A percentile compares a stretch with the other conserved stretches of the same genome.
These are phyloP conservation scores for Andinoacara biseriatus DNA, from an alignment of 2,113 vertebrate species.

Conservation along the genomic window DNA sequence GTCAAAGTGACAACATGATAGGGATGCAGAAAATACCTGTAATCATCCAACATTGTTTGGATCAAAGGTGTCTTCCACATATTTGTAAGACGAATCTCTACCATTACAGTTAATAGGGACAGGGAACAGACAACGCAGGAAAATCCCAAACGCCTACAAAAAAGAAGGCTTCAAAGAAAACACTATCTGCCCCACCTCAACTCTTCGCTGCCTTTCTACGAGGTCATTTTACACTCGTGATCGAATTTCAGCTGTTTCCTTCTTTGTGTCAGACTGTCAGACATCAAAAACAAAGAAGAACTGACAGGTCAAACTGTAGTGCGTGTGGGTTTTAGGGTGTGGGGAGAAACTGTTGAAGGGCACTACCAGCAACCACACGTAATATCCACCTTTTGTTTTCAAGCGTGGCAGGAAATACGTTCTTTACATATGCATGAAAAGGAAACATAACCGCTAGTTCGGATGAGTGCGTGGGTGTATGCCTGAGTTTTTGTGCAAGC, in stretches of 20 bases:
- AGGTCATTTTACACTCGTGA: constrained; percentile 22
- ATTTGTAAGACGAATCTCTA: constrained; percentile 47
- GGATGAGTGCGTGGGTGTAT: constrained; percentile 2
- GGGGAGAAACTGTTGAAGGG: constrained; percentile 56
- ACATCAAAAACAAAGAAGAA: constrained; percentile 36
- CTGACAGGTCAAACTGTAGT: constrained; percentile 10
- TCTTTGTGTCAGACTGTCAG: constrained; percentile 33
- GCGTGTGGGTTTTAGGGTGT: constrained; percentile 56
- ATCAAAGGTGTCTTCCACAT: constrained; percentile 62
- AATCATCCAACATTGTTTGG: constrained; percentile 63
- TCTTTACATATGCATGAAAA: constrained; percentile 64
- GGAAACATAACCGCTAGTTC: constrained; percentile 59
- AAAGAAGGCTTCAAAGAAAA: constrained; percentile 18
- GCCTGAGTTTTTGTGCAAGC: neutral
- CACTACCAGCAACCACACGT: constrained; percentile 54
- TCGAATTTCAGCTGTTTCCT: constrained; percentile 60
- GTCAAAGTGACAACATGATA: constrained; percentile 37
- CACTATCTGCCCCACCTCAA: neutral
- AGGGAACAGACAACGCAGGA: constrained; percentile 40
- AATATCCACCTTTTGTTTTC: constrained; percentile 84
- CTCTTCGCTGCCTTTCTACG: neutral
- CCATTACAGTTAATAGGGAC: constrained; percentile 38
- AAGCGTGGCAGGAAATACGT: constrained; percentile 71
- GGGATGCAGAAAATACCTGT: constrained; percentile 52
- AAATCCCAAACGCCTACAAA: constrained; percentile 54